Base-by-base conservation (phyloP, 2,888 invertebrate species). In the Reticulitermes lucifugus region DNA sequence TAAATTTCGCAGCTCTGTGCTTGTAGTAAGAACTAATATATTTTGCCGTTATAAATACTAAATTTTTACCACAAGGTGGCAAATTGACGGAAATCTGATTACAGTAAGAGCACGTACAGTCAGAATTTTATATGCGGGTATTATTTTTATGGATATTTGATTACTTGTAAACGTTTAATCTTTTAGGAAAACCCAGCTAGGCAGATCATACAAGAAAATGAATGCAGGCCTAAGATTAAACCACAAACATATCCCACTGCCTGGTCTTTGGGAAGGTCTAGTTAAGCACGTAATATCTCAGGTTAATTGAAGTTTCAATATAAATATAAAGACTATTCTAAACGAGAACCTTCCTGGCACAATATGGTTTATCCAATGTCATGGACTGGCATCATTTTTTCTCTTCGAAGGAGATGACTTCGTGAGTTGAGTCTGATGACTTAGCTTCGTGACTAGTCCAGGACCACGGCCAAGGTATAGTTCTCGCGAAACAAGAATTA, bases 221-320 rank as follows among this genome's bases (percentile, higher is more conserved):
- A n/a, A 65, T 65, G 14, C n/a, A 65, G n/a, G 65, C 25, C 12
- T 25, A 3, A 25, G n/a, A n/a, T 25, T 1, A 25, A n/a, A 65
- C 4, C 7, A n/a, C n/a, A 55, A 18, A 55, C 21, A 1, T 55
- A 55, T 55, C 55, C 55, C 55, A 55, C 18, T 55, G 14, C 14
- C 14, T 18, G 5, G n/a, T 25, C 10, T 5, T 70, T 70, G 7
- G 12, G 51, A 21, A 60, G 65, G n/a, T 55, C 82, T 77, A 81
- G 82, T 82, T 85, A 85, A 22, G 41, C 83, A 55, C 41, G 81
- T 35, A 77, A 75, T 46, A 85, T 82, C 82, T 51, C 18, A 65
- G 83, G 86, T 86, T 86, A 86, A 86, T 86, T 86, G 86, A 85
- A 85, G 83, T 86, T 84, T 86, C 83, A 79, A 84, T 84, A 85